Percentiles rank a stretch among this genome's conserved stretches.
Evolutionary conservation across 1,140 invertebrate species (phyloP).

Genomic region (Drosophila lowei): DNA sequence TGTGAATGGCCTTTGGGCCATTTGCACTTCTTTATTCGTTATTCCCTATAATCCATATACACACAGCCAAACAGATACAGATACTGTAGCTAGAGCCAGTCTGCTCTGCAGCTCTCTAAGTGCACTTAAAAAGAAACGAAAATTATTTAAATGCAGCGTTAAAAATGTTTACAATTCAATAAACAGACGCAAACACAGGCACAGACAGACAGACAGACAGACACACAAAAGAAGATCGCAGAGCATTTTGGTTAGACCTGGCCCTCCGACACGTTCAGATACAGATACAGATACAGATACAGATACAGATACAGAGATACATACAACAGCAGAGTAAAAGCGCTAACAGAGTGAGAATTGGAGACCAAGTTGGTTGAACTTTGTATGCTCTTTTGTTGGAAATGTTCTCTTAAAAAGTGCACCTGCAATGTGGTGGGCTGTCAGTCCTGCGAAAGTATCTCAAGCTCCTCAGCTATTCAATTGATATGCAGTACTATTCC

Average conservation of each 20-base stretch:
- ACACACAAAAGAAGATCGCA: conserved; percentile 32
- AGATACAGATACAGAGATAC: too few species aligned
- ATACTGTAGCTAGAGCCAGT: not conserved
- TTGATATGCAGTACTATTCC: too few species aligned
- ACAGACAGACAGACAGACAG: conserved; percentile 12
- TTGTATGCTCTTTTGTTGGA: conserved; percentile 10
- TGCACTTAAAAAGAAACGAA: conserved; percentile 45
- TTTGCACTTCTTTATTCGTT: conserved; percentile 30
- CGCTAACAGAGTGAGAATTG: conserved; percentile 13
- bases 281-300: conserved; percentile 22
- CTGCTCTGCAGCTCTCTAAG: conserved; percentile 17
- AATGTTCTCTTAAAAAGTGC: too few species aligned
- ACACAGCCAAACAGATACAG: conserved; percentile 3
- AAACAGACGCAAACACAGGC: conserved; percentile 60
- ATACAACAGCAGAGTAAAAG: not conserved
- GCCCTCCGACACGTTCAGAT: conserved; percentile 22
- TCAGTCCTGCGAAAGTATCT: too few species aligned
- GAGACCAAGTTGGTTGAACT: conserved; percentile 9
- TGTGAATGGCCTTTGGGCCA: conserved; percentile 54
- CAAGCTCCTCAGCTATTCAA: too few species aligned
- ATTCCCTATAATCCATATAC: conserved; percentile 21
- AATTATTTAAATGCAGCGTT: conserved; percentile 77
- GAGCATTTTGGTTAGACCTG: conserved; percentile 40
- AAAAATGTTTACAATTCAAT: conserved; percentile 80
- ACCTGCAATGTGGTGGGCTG: too few species aligned